These are phyloP conservation scores for Dysdera silvatica DNA, from an alignment of 1,140 invertebrate genomes.

Conservation along the genomic window DNA sequence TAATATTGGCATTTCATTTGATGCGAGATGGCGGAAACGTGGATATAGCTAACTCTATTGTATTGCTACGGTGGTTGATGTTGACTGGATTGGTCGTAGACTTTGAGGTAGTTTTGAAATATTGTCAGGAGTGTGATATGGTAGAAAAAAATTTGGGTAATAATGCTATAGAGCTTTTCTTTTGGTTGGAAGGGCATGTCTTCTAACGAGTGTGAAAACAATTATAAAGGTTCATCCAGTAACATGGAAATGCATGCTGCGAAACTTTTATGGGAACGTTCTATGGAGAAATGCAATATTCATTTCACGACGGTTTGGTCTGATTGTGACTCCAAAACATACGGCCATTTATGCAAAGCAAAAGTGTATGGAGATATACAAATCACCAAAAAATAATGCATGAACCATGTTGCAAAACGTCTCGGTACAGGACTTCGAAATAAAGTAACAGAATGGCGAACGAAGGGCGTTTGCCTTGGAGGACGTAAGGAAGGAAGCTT, in stretches of 20 bases:
- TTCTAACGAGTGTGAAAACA: constrained; percentile 34
- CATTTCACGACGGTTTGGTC: not conserved
- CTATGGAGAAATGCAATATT: not conserved
- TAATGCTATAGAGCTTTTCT: not conserved
- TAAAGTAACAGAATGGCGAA: too few species aligned
- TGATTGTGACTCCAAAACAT: not conserved
- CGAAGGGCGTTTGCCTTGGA: too few species aligned
- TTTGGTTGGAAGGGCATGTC: not conserved
- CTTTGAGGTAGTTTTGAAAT: not conserved
- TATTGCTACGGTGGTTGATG: not conserved
- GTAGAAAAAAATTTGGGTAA: not conserved
- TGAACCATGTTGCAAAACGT: not conserved
- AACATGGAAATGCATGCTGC: not conserved
- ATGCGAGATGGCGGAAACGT: not conserved
- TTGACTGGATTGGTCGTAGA: not conserved
- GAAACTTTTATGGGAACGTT: not conserved
- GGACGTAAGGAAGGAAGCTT: not conserved
- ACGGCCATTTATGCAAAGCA: not conserved
- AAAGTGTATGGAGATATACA: too few species aligned
- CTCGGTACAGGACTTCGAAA: not conserved
- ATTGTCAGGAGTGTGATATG: not conserved
- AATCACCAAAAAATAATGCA: not conserved
- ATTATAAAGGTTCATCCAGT: constrained; percentile 5
- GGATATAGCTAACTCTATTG: not conserved
- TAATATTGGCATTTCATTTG: not conserved